Evolutionary conservation across 2,113 vertebrate species (phyloP), one percentile per base, ranked within the genome.

Genomic region (Tychaedon coryphoeus): DNA sequence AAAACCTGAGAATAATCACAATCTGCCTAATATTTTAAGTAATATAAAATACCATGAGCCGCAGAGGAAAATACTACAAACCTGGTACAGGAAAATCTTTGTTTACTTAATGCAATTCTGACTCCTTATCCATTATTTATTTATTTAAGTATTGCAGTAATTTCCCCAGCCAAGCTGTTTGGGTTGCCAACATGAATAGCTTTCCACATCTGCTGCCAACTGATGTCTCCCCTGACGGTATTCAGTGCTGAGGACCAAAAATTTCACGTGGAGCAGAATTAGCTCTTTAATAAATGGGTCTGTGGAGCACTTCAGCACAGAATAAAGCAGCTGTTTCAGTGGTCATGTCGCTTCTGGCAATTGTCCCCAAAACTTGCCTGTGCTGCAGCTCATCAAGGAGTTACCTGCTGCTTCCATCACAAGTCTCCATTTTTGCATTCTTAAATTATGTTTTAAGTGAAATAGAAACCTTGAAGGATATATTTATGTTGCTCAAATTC

Each of bases 181-280:
- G 1, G 56, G 47, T 87, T 94, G 87, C 93, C 93, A 96, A 22
- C 75, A 22, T 60, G 93, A 93, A 88, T 74, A 93, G 92, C 43
- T 86, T 94, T 93, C 86, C 75, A 88, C 93, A 93, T 88, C 86
- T 93, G 90, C 86, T 96, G 96, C 90, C 94, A 95, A 76, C 75
- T 96, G 78, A 94, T 88, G 88, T 84, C 88, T 96, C 94, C 94
- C 90, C 54, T 91, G 69, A 71, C 0, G 2, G 75, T 61, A 66
- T 56, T 95, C 56, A 64, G 82, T 88, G 78, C 54, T 86, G 76
- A 90, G 90, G 64, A 95, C 82, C 90, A 56, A 86, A 87, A 92
- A 88, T 67, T 90, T 95, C 92, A 93, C 20, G 9, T 33, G 24
- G 60, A 83, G 66, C 25, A 93, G 85, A 88, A 94, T 88, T 67